Conservation (phyloP, 1,140 invertebrate genomes). For the Adoxophyes honmai region DNA sequence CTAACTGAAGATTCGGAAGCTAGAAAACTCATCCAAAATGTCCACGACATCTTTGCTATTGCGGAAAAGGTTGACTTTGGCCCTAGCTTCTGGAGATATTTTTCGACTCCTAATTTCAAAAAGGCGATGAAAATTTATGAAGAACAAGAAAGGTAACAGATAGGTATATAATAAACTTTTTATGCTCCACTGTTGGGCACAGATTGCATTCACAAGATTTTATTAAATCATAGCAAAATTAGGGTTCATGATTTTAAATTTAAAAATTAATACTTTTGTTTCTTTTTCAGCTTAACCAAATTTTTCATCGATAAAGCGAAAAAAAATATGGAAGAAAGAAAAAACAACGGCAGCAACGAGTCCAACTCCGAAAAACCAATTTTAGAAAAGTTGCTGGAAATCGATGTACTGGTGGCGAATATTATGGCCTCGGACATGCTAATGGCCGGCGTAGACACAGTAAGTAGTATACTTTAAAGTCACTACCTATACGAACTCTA, state of each 20-base stretch:
- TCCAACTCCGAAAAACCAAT: constrained; percentile 57
- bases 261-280: background rate
- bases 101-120: constrained; percentile 77
- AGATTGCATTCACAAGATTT: too few relatives aligned
- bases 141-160: constrained; percentile 38
- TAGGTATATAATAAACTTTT: too few relatives aligned
- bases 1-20: constrained; percentile 76
- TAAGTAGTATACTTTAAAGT: constrained; percentile 53
- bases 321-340: constrained; percentile 11
- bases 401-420: constrained; percentile 76
- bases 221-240: background rate
- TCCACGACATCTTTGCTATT: constrained; percentile 79
- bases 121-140: constrained; percentile 71
- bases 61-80: constrained; percentile 79
- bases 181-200: too few relatives aligned
- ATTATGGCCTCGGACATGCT: constrained; percentile 86
- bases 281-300: constrained; percentile 38
- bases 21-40: constrained; percentile 78
- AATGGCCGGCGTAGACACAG: constrained; percentile 87
- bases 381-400: constrained; percentile 76
- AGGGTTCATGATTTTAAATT: background rate
- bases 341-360: constrained; percentile 19
- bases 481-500: too few relatives aligned
- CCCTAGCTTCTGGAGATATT: constrained; percentile 80
- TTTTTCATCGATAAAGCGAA: constrained; percentile 30